phyloP scores from a whole-genome alignment of 2,888 invertebrate genomes.

The Heteromurus nitidus region DNA sequence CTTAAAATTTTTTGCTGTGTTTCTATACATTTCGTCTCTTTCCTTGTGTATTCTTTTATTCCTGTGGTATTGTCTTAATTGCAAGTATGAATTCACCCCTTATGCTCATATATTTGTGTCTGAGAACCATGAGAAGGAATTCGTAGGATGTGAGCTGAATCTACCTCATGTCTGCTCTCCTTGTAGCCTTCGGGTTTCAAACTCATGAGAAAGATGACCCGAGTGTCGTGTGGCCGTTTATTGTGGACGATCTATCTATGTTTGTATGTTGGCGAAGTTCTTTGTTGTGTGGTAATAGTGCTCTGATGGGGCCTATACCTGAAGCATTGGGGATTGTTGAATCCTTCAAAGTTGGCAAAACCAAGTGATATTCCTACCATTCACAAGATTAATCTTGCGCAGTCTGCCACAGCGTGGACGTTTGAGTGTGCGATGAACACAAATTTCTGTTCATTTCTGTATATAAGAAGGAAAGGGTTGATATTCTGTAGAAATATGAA shows the following conservation, averaged over 20 bases:
- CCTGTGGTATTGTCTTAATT: slow-evolving; percentile 37
- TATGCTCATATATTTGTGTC: neutral
- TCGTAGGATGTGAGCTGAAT: neutral
- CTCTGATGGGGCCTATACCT: neutral
- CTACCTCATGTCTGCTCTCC: neutral
- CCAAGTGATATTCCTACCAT: slow-evolving; percentile 4
- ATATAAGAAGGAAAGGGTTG: no score
- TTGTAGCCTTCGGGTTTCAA: slow-evolving; percentile 30
- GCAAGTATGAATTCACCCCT: slow-evolving; percentile 27
- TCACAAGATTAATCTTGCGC: neutral
- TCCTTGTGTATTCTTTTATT: slow-evolving; percentile 49
- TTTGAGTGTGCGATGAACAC: neutral
- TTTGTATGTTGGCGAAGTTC: neutral
- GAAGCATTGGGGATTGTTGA: neutral
- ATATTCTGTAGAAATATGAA: no score
- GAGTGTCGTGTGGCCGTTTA: slow-evolving; percentile 26
- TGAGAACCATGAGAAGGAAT: slow-evolving; percentile 31
- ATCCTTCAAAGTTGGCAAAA: slow-evolving; percentile 9
- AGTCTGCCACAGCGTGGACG: neutral
- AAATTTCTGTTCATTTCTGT: no score
- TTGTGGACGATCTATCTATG: neutral
- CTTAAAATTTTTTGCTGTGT: slow-evolving; percentile 29
- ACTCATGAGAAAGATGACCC: slow-evolving; percentile 47
- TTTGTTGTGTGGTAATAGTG: slow-evolving; percentile 22
- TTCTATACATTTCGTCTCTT: slow-evolving; percentile 26